Percentiles rank a stretch among this genome's conserved stretches.
Conservation (phyloP, 2,113 vertebrate genomes). For the Smithornis capensis region DNA sequence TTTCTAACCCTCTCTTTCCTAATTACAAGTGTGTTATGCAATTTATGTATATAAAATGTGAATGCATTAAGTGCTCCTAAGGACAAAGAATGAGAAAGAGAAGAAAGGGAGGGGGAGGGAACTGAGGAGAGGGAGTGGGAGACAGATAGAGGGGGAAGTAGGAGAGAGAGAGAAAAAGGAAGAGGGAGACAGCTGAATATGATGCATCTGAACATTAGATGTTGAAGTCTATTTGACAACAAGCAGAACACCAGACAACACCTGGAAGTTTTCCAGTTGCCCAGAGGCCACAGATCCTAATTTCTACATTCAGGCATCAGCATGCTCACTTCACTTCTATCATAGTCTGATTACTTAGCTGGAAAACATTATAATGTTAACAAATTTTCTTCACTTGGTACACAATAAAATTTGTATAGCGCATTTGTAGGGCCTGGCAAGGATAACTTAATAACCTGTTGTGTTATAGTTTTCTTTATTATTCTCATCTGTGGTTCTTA, state of each 20-base stretch:
- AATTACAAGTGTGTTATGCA: not conserved
- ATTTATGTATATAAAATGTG: not conserved
- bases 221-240: not conserved
- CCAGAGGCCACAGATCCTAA: not conserved
- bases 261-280: not conserved
- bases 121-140: not conserved
- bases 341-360: not conserved
- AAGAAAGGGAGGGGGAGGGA: accelerated
- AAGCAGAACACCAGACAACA: not conserved
- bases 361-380: not conserved
- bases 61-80: not conserved
- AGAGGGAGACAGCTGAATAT: not conserved
- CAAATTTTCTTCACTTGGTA: not conserved
- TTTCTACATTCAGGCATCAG: not conserved
- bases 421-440: not conserved
- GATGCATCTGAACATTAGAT: not conserved
- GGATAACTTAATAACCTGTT: not conserved
- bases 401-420: not conserved
- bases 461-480: not conserved
- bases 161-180: not conserved
- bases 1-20: not conserved
- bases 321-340: not conserved
- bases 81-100: not conserved
- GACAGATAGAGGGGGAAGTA: not conserved
- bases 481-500: not conserved